Base-by-base conservation (phyloP, 2,797 vertebrate genomes). In the Potorous gilbertii region DNA sequence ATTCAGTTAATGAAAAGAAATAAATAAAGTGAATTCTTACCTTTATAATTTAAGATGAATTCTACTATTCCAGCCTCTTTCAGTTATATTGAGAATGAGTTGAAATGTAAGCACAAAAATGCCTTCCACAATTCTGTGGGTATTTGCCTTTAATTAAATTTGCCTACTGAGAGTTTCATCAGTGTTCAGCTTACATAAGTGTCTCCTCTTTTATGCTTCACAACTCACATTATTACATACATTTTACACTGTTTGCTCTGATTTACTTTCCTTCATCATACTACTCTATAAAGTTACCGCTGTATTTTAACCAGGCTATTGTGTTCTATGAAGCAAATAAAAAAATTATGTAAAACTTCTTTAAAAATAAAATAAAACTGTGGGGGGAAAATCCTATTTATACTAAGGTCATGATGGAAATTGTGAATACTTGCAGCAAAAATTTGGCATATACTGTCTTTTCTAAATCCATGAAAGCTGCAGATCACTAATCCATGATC, bases 381-480 rank as follows among this genome's bases (percentile, higher is more conserved):
- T 50, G 13, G 24, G 31, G 52, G 52, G 52, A 90, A 93, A 62
- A 54, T 95, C 0, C 1, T 34, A 62, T 62, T 66, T 40, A 66
- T 94, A 34, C 16, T 4, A 62, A 56, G 59, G 14, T 34, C 24
- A 54, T 11, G 34, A 13, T n/a, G 54, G 10, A 54, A 27, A 91
- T 4, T 54, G 28, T 54, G 40, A 27, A 91, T 10, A 31, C n/a
- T 91, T 54, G 91, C 40, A 91, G 16, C 40, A 56, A 55, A 0
- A 55, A 40, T 55, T 56, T 91, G 92, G 28, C 0, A 0, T 1
- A 91, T n/a, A n/a, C 2, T 55, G 18, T 59, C 18, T 87, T 62
- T 96, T 96, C n/a, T 92, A 40, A 91, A 55, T 40, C 28, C 91
- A 94, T 93, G 3, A 66, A 90, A 91, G 62, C 21, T 40, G 57